Evolutionary conservation across 2,113 vertebrate species (phyloP).

Genomic region (Percopsis transmontana): DNA sequence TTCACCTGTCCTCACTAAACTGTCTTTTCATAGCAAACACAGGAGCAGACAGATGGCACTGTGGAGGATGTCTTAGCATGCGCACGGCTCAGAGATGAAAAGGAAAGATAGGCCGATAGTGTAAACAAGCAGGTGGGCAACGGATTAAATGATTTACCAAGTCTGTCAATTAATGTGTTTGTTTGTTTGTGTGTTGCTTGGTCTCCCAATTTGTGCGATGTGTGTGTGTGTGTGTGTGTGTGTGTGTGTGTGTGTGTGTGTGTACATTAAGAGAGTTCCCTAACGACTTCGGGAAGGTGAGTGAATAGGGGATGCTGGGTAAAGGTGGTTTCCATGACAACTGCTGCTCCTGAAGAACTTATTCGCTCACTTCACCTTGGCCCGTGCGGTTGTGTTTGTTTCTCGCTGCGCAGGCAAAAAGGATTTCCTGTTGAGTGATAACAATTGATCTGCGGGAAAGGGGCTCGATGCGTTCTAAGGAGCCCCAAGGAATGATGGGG

Average conservation of each 20-base stretch:
- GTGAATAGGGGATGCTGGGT: constrained; percentile 43
- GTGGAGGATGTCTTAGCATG: constrained; percentile 39
- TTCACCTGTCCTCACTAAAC: constrained; percentile 24
- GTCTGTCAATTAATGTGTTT: constrained; percentile 1
- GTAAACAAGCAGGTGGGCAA: constrained; percentile 53
- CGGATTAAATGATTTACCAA: constrained; percentile 35
- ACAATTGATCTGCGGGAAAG: constrained; percentile 51
- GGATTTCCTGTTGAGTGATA: constrained; percentile 55
- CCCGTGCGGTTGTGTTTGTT: constrained; percentile 1
- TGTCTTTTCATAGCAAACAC: constrained; percentile 27
- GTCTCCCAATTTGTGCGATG: not conserved
- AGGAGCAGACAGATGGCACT: constrained; percentile 35
- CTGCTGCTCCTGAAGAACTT: constrained; percentile 36
- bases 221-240: not conserved
- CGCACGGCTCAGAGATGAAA: constrained; percentile 16
- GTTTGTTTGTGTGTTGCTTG: not conserved
- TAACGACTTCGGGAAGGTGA: constrained; percentile 45
- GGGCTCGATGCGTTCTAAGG: constrained; percentile 22
- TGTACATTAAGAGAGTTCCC: constrained; percentile 26
- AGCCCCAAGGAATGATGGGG: constrained; percentile 26
- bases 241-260: not conserved
- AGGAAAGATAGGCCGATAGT: constrained; percentile 26
- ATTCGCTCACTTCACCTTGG: constrained; percentile 41
- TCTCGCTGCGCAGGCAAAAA: constrained; percentile 42
- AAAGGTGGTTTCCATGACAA: constrained; percentile 69